A percentile compares a stretch with the other conserved stretches of the same genome.
Conservation (phyloP, 1,140 invertebrate species). For the Drosophila pachea region DNA sequence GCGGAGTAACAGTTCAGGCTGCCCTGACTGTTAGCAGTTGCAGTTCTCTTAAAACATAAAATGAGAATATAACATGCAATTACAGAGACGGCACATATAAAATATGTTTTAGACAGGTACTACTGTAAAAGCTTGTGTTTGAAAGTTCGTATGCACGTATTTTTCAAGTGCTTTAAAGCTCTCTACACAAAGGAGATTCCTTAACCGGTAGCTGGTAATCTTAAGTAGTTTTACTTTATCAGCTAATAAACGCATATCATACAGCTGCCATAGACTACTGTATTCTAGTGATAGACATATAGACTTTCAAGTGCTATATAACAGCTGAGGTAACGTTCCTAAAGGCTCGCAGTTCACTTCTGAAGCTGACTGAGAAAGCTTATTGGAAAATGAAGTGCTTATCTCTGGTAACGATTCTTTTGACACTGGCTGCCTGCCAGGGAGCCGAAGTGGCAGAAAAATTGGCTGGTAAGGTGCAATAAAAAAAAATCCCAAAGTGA, state of each 20-base stretch:
- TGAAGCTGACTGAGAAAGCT: neutral
- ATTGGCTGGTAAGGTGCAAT: slow-evolving; percentile 39
- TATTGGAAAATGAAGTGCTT: slow-evolving; percentile 56
- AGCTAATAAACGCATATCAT: slow-evolving; percentile 39
- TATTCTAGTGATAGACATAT: slow-evolving; percentile 15
- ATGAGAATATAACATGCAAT: neutral
- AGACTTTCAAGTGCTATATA: slow-evolving; percentile 40
- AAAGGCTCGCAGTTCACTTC: slow-evolving; percentile 8
- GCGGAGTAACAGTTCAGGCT: too few relatives aligned
- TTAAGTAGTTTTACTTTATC: slow-evolving; percentile 51
- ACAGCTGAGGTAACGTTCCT: slow-evolving; percentile 12
- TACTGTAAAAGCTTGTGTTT: slow-evolving; percentile 12
- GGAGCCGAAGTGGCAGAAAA: slow-evolving; percentile 43
- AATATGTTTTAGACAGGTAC: neutral
- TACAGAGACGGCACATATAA: neutral
- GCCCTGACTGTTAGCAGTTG: too few relatives aligned
- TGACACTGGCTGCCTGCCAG: slow-evolving; percentile 34
- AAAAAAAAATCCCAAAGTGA: neutral
- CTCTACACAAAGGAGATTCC: neutral
- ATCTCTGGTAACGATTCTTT: slow-evolving; percentile 44
- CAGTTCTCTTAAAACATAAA: neutral
- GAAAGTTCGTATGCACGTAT: neutral
- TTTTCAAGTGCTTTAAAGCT: neutral
- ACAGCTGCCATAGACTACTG: slow-evolving; percentile 37
- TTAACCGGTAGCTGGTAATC: slow-evolving; percentile 36